Evolutionary conservation across 1,140 invertebrate genomes (phyloP).

Genomic region (Globodera ellingtonae): DNA sequence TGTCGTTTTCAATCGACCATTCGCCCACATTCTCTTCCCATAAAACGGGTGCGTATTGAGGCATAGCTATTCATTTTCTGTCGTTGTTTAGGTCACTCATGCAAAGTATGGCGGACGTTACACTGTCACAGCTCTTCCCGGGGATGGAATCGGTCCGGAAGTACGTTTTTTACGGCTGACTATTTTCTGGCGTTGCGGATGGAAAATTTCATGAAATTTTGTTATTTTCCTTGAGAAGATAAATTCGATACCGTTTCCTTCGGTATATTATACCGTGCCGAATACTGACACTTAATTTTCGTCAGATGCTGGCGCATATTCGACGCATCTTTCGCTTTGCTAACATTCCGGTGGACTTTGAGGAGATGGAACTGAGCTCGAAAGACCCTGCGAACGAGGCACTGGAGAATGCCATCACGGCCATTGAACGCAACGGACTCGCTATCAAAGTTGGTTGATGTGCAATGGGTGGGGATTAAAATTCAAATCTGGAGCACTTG

Average conservation of each 20-base stretch:
- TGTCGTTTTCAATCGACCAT: slow-evolving; percentile 31
- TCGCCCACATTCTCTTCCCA: slow-evolving; percentile 46
- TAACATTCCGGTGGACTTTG: slow-evolving; percentile 94
- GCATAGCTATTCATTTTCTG: neutral
- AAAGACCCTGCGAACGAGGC: slow-evolving; percentile 77
- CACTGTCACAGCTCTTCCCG: slow-evolving; percentile 87
- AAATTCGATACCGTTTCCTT: no score
- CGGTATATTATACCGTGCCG: no score
- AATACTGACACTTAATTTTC: neutral
- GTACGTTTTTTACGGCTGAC: slow-evolving; percentile 66
- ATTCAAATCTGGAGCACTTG: no score
- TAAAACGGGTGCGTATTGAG: slow-evolving; percentile 30
- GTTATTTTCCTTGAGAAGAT: no score
- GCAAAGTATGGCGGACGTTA: slow-evolving; percentile 91
- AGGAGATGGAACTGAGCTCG: slow-evolving; percentile 85
- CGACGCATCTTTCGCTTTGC: slow-evolving; percentile 68
- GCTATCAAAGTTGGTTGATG: slow-evolving; percentile 69
- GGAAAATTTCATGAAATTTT: no score
- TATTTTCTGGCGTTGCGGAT: no score
- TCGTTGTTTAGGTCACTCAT: slow-evolving; percentile 32
- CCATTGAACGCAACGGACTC: slow-evolving; percentile 92
- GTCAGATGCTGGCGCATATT: slow-evolving; percentile 9
- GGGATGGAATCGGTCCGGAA: slow-evolving; percentile 91
- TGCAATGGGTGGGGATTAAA: no score
- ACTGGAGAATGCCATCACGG: slow-evolving; percentile 88